Percentiles rank a stretch among this genome's conserved stretches.
Evolutionary conservation across 2,113 vertebrate species (phyloP).

Genomic region (Pogonocichla stellata): DNA sequence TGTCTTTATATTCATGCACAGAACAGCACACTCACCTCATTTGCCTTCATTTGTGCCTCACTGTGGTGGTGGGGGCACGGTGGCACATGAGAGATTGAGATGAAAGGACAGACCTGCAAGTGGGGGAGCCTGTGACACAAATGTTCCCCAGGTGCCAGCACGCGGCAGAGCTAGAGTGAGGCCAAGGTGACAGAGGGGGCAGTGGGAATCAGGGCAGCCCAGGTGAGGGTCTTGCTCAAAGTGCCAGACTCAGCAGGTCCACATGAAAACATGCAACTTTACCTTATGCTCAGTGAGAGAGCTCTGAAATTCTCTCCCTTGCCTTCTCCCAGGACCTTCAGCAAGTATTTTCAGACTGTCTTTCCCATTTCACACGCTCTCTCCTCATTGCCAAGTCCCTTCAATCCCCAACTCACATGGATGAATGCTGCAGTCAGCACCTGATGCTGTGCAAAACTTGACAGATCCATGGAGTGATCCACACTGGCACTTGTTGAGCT

Average conservation of each 20-base stretch:
- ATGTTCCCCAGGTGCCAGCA: rapidly evolving
- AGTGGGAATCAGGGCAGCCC: background rate
- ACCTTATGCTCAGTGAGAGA: background rate
- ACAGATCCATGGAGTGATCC: background rate
- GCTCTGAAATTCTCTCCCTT: background rate
- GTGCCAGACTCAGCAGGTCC: background rate
- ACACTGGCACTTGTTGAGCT: background rate
- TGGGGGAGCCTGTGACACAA: background rate
- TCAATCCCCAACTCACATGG: background rate
- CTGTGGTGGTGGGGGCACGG: rapidly evolving
- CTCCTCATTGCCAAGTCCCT: background rate
- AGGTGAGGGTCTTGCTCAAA: background rate
- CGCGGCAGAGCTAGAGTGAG: rapidly evolving
- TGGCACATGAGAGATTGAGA: background rate
- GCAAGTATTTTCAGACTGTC: background rate
- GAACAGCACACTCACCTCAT: background rate
- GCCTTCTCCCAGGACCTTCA: background rate
- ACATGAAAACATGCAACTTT: rapidly evolving
- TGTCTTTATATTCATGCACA: background rate
- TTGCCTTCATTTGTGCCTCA: background rate
- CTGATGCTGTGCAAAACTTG: rapidly evolving
- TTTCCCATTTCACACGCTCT: background rate
- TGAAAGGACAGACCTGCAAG: background rate
- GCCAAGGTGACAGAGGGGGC: background rate
- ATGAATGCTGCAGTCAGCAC: background rate